Base-by-base conservation (phyloP, 2,888 invertebrate genomes). In the Andrena dorsata region DNA sequence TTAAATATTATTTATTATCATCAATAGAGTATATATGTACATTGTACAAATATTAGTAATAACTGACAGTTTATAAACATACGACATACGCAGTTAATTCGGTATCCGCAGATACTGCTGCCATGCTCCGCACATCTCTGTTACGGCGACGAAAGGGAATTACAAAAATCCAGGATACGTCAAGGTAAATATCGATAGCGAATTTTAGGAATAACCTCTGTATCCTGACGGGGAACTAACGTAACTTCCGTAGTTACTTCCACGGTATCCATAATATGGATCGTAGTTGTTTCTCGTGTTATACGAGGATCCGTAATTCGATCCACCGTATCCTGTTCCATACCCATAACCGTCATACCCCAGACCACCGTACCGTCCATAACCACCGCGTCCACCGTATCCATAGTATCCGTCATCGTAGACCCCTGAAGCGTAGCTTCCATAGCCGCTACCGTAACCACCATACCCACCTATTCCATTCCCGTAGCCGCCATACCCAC, bases 291-390 rank as follows among this genome's bases (percentile, higher is more conserved):
- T 77, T 7, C 83, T 81, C 2, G 72, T 20, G 28, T 73, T 80
- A 20, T 88, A 88, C 26, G 82, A 23, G 5, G 85, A 80, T 10
- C 86, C 89, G 61, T 87, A 87, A 56, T 85, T 86, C 60, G 83
- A 76, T 30, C 87, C 85, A 56, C 23, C 56, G 26, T 56, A 56
- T 23, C 56, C 56, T 26, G 56, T 56, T 23, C 56, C 56, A 56
- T 56, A 56, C 75, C 95, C 95, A 84, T 95, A 95, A 2, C 96
- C 96, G 0, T 95, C 95, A 86, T 96, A 95, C 3, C 96, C 95
- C 2, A 2, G 64, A 20, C 83, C 81, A 35, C 74, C 80, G 30
- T 80, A 82, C 20, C 88, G 86, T 1, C 82, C 82, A 41, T 90
- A 89, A 70, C 85, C 82, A 23, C 85, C 82, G 32, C 84, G 82